These are phyloP conservation scores for Drosophila demipolita DNA, from an alignment of 2,888 invertebrate genomes.

Conservation along the genomic window DNA sequence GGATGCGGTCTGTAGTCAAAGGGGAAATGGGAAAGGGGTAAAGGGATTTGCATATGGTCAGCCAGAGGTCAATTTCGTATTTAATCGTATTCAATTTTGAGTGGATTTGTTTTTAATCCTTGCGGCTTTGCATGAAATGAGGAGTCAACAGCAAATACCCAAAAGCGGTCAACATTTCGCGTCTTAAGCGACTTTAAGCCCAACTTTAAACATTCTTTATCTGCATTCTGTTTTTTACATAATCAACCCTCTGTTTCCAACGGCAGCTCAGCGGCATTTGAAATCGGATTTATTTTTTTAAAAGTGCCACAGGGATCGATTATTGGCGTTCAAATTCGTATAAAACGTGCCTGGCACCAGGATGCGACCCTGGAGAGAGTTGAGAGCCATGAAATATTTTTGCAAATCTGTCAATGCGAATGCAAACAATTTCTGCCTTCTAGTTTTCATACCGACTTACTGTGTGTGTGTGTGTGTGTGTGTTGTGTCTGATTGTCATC, in stretches of 20 bases:
- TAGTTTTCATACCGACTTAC: not conserved
- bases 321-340: slow-evolving; percentile 85
- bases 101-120: slow-evolving; percentile 78
- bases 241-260: slow-evolving; percentile 28
- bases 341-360: slow-evolving; percentile 82
- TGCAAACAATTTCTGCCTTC: slow-evolving; percentile 32
- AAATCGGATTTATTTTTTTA: slow-evolving; percentile 81
- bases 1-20: slow-evolving; percentile 5
- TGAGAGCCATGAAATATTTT: slow-evolving; percentile 39
- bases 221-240: not conserved
- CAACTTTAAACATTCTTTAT: slow-evolving; percentile 35
- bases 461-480: slow-evolving; percentile 29
- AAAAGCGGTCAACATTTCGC: slow-evolving; percentile 12
- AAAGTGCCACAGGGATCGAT: slow-evolving; percentile 85
- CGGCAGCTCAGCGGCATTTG: slow-evolving; percentile 53
- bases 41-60: slow-evolving; percentile 72
- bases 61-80: slow-evolving; percentile 70
- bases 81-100: slow-evolving; percentile 79
- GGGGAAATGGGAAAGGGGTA: not conserved
- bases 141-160: slow-evolving; percentile 45
- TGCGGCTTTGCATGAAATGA: slow-evolving; percentile 47
- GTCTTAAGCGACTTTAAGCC: slow-evolving; percentile 24
- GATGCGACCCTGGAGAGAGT: slow-evolving; percentile 33
- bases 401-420: slow-evolving; percentile 57
- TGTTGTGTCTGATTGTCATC: slow-evolving; percentile 50